phyloP scores from a whole-genome alignment of 1,140 invertebrate species.

The Andrena cerasifolii region DNA sequence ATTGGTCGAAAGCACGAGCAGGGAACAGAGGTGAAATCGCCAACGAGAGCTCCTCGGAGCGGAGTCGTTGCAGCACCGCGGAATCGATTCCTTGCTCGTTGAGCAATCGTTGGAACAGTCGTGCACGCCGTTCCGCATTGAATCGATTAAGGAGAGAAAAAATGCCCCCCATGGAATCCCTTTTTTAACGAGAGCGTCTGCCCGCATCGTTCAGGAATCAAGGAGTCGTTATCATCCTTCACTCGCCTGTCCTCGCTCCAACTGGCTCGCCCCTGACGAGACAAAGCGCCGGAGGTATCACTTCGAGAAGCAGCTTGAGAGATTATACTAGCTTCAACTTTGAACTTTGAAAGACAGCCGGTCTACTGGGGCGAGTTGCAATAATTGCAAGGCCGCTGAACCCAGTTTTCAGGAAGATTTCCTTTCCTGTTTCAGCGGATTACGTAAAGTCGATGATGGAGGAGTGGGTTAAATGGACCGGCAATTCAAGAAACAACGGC shows the following conservation, averaged over 20 bases:
- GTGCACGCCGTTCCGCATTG: neutral
- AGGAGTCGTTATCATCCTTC: neutral
- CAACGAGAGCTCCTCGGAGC: neutral
- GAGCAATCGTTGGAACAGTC: constrained; percentile 20
- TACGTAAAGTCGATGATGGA: constrained; percentile 9
- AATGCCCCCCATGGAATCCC: neutral
- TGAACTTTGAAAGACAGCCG: too few relatives aligned
- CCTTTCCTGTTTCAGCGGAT: neutral
- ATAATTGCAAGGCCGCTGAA: too few relatives aligned
- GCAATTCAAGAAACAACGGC: neutral
- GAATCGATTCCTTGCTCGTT: constrained; percentile 21
- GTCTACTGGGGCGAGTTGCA: too few relatives aligned
- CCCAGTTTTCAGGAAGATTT: too few relatives aligned
- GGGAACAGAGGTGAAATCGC: constrained; percentile 29
- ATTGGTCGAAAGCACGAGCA: constrained; percentile 17
- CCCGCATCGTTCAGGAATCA: neutral
- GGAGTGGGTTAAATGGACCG: constrained; percentile 12
- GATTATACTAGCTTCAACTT: too few relatives aligned
- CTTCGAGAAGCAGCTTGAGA: too few relatives aligned
- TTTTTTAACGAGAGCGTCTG: neutral
- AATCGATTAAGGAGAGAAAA: neutral
- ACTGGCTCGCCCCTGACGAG: too few relatives aligned
- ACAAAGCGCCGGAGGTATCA: too few relatives aligned
- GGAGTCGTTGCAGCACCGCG: constrained; percentile 3
- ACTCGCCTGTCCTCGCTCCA: too few relatives aligned